These are phyloP conservation scores for Asbolus verrucosus DNA, from an alignment of 1,140 invertebrate genomes.

Conservation along the genomic window DNA sequence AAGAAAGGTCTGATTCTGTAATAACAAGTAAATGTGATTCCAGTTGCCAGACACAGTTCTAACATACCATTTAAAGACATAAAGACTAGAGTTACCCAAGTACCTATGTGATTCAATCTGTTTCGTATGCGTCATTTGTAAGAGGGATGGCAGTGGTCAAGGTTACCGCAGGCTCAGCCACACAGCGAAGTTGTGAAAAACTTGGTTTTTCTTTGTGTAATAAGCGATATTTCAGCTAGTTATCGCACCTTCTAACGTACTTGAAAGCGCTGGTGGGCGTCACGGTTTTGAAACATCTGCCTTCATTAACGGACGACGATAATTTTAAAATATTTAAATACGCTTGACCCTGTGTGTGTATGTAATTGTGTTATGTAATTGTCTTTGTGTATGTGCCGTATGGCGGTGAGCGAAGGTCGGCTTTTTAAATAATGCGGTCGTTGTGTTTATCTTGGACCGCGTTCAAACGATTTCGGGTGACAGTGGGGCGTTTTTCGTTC, in stretches of 20 bases:
- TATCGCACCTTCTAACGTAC: slow-evolving; percentile 31
- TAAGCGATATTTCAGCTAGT: neutral
- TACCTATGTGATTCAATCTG: no score
- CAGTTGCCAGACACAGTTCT: no score
- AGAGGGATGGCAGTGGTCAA: no score
- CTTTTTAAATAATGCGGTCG: slow-evolving; percentile 14
- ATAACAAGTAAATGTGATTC: no score
- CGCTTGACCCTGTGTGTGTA: slow-evolving; percentile 24
- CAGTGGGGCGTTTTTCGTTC: no score
- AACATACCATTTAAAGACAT: no score
- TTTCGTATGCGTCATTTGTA: no score
- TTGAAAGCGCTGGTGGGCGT: slow-evolving; percentile 29
- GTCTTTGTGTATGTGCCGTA: slow-evolving; percentile 28
- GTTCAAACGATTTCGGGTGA: slow-evolving; percentile 9
- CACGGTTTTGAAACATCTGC: slow-evolving; percentile 38
- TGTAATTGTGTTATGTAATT: slow-evolving; percentile 19
- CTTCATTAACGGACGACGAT: slow-evolving; percentile 36
- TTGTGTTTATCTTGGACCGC: neutral
- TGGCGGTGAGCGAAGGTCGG: slow-evolving; percentile 12
- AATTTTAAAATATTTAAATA: slow-evolving; percentile 39
- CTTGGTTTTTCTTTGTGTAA: no score
- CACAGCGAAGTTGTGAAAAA: no score
- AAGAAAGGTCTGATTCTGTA: no score
- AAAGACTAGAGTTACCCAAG: no score
- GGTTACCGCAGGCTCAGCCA: no score